phyloP scores from a whole-genome alignment of 2,797 vertebrate species.

The Platyrinchus mystaceus region DNA sequence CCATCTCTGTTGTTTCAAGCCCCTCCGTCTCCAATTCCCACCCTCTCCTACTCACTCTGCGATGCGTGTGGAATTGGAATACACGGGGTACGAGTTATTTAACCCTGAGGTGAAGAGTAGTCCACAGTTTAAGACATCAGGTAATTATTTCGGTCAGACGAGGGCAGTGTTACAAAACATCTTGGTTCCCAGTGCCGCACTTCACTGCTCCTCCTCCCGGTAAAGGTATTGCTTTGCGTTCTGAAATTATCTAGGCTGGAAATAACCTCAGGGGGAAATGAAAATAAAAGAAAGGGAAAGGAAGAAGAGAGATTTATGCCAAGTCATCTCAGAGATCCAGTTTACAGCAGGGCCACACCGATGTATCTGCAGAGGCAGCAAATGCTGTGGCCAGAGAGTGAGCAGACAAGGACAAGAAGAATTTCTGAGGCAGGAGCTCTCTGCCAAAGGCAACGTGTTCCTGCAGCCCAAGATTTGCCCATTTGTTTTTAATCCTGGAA shows the following conservation, averaged over 20 bases:
- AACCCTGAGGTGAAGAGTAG: not conserved
- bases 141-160: not conserved
- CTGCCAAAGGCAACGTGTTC: not conserved
- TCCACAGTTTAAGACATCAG: not conserved
- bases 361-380: not conserved
- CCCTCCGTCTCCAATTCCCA: not conserved
- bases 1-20: not conserved
- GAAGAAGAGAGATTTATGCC: not conserved
- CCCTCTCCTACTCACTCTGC: not conserved
- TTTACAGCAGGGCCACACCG: not conserved
- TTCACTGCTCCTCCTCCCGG: not conserved
- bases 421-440: not conserved
- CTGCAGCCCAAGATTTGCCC: not conserved
- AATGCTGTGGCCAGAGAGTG: not conserved
- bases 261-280: not conserved
- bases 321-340: not conserved
- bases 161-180: slow-evolving; percentile 29
- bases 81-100: rapidly evolving
- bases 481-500: not conserved
- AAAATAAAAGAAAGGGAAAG: not conserved
- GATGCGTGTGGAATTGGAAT: not conserved
- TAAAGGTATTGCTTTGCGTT: not conserved
- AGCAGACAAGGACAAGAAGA: not conserved
- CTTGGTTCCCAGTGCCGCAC: not conserved
- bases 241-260: not conserved